Conservation (phyloP, 2,113 vertebrate species). For the Mesitornis unicolor region DNA sequence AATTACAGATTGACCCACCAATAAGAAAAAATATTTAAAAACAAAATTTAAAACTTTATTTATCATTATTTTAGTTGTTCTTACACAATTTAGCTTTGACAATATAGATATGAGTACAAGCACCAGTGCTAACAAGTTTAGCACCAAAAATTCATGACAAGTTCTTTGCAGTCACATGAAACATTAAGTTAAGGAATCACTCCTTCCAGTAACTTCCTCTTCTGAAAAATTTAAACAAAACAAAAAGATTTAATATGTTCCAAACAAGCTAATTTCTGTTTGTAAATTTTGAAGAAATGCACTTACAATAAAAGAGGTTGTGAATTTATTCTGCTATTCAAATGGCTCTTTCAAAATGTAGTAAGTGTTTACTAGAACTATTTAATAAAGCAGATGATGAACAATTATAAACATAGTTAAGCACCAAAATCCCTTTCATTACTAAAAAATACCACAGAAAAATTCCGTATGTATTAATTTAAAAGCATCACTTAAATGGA, state of each 20-base stretch:
- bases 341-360: neutral
- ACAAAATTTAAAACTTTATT: neutral
- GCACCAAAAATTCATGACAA: too few species aligned
- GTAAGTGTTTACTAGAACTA: neutral
- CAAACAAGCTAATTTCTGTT: neutral
- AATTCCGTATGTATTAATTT: neutral
- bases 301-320: neutral
- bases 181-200: neutral
- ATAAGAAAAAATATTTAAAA: neutral
- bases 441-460: neutral
- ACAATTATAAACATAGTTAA: neutral
- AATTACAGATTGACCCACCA: neutral
- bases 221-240: neutral
- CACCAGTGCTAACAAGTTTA: neutral
- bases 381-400: neutral
- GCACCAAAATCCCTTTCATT: neutral
- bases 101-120: neutral
- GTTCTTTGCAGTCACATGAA: neutral
- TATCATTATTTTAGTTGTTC: neutral
- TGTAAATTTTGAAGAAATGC: neutral
- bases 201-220: neutral
- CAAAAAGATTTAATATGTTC: neutral
- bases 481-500: neutral
- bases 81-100: neutral
- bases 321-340: neutral